Evolutionary conservation across 1,140 invertebrate genomes (phyloP).

Genomic region (Cotesia glomerata): DNA sequence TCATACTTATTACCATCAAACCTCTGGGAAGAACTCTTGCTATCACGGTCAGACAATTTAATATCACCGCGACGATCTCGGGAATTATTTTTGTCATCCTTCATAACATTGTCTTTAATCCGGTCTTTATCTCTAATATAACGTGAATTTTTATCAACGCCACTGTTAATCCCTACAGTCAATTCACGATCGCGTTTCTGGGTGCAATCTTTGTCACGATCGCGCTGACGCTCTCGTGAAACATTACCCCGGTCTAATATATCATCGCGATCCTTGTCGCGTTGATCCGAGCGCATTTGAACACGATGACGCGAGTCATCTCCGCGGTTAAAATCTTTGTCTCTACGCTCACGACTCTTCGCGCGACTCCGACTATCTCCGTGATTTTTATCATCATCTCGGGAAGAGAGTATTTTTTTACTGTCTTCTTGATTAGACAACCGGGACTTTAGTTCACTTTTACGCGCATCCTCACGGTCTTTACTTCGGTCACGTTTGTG

Average conservation of each 20-base stretch:
- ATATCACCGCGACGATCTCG: slow-evolving; percentile 52
- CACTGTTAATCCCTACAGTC: slow-evolving; percentile 7
- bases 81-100: slow-evolving; percentile 42
- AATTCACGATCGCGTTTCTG: slow-evolving; percentile 39
- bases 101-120: slow-evolving; percentile 39
- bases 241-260: slow-evolving; percentile 39
- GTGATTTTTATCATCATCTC: slow-evolving; percentile 49
- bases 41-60: slow-evolving; percentile 48
- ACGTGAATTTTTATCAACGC: slow-evolving; percentile 42
- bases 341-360: slow-evolving; percentile 47
- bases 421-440: slow-evolving; percentile 47
- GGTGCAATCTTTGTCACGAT: slow-evolving; percentile 43
- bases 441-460: slow-evolving; percentile 40
- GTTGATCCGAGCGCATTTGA: slow-evolving; percentile 51
- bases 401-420: slow-evolving; percentile 36
- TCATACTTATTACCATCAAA: slow-evolving; percentile 50
- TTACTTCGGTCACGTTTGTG: slow-evolving; percentile 57
- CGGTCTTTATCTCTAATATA: slow-evolving; percentile 52
- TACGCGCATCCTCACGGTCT: slow-evolving; percentile 50
- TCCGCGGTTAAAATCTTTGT: slow-evolving; percentile 52
- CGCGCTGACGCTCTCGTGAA: slow-evolving; percentile 41
- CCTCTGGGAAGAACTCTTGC: slow-evolving; percentile 39
- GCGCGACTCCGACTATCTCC: slow-evolving; percentile 45
- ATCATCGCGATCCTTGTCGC: slow-evolving; percentile 60
- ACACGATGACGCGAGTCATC: slow-evolving; percentile 47